Base-by-base conservation (phyloP, 1,140 invertebrate species). In the Caenorhabditis remanei region DNA sequence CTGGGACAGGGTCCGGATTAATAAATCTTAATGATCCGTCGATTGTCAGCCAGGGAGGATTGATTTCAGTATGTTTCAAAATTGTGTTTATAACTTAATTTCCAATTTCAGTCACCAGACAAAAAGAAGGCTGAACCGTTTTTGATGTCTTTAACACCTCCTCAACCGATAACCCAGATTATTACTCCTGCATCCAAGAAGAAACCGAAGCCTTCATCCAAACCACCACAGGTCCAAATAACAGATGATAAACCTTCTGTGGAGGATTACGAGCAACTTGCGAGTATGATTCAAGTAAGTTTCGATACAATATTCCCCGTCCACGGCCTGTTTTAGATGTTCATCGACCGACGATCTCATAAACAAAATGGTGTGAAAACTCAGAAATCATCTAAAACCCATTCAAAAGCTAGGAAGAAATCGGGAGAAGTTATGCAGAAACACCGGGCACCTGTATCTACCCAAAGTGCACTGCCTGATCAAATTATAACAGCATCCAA, bases 271-370 rank as follows among this genome's bases (percentile, higher is more conserved):
- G 58, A 63, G 21, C 83, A 84, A 16, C 58, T 84, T n/a, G 83
- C 83, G 8, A 63, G 58, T 58, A 84, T 84, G 83, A 84, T 84
- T 11, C 83, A 84, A 21, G 83, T 63, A 13, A 8, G 82, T 83
- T n/a, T n/a, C 4, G 21, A 32, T 63, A 6, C 8, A 14, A 32
- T 32, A 4, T 2, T 11, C 1, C n/a, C 7, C 2, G 13, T 11
- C 41, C 5, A 53, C 16, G 6, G 16, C 40, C 50, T 11, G 7
- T 1, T 85, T 71, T 32, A 87, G 65, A 82, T 83, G 61, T 86
- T 86, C 61, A 86, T 86, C 40, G 85, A 86, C n/a, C 67, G 79
- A 13, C 46, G 85, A 50, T 79, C 67, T 21, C 67, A 84, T n/a
- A 84, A 84, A 32, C 50, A 65, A 13, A 84, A 84, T 24, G 83